Base-by-base conservation (phyloP, 2,888 invertebrate genomes). In the Erebia palarica region DNA sequence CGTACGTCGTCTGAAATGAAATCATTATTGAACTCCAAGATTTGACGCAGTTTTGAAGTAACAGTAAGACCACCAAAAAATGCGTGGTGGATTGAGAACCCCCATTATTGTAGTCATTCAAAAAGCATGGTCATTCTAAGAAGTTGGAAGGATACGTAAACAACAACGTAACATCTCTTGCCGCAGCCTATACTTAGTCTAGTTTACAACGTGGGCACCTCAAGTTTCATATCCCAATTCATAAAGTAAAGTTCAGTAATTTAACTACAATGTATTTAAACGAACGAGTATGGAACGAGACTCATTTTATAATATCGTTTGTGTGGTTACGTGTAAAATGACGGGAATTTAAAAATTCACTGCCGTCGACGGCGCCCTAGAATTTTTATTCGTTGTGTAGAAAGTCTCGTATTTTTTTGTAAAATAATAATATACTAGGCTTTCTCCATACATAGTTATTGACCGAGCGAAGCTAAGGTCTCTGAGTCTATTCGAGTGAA, bases 281-380 rank as follows among this genome's bases (percentile, higher is more conserved):
- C 51, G 51, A n/a, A 51, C n/a, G n/a, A 64, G 59, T 68, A 70
- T 69, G 70, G 42, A 74, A 68, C 68, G 63, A 71, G 64, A 68
- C 57, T 49, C 61, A 44, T 75, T 75, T 73, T 75, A 75, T 70
- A 69, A 65, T 67, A 74, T 73, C 72, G 70, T 73, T 76, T 71
- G 67, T 64, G 65, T 55, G 73, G 68, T 65, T 65, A 60, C 60
- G 60, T 68, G 68, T 63, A 68, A 68, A 73, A 73, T 57, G 59
- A 63, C 57, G 18, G 51, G 61, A 49, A 59, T 68, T 58, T 63
- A 72, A 51, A 49, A 47, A 65, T 70, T 55, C 16, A 60, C 42
- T 16, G 2, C 42, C 3, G 5, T 14, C 42, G 44, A 10, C 8
- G 60, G 10, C 42, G 42, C 42, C 36, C 27, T 36, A 59, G 36